Base-by-base conservation (phyloP, 30 jellyfish, hydroid and myxozoan genomes). In the Haliclystus octoradiatus region DNA sequence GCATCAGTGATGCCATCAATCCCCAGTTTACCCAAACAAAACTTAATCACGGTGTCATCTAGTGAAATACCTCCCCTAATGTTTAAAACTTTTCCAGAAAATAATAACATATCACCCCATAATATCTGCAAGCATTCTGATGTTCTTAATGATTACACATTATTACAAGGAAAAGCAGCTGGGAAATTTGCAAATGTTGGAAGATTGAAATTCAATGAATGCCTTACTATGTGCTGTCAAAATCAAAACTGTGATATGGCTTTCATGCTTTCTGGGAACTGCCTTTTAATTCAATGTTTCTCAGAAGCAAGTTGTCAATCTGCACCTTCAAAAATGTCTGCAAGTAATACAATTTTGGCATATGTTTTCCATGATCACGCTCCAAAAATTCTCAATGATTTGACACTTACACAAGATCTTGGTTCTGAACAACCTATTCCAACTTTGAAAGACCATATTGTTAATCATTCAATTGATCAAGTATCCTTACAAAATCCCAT, bases 211-310 rank as follows among this genome's bases (percentile, higher is more conserved):
- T 26, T 49, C 57, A 40, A 40, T 40, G 34, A 52, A 19, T 88
- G 97, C 75, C 75, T 88, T 27, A 28, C 71, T 3, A 14, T 15
- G 3, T 88, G 97, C 63, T 88, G 97, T 68, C 51, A 77, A 28
- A 79, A 74, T 29, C 29, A 33, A 19, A 27, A 70, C 14, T 88
- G 97, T 49, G 94, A 88, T 50, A 76, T 71, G 28, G 95, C 97
- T 0, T 69, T 88, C 46, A 62, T 88, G 95, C 77, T 88, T 25
- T 80, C 75, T 5, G 34, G 60, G 19, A 88, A 76, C 26, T 88
- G 97, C 72, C 64, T 80, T 34, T 65, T 69, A 2, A 89, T 88
- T 35, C 85, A 73, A 19, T 86, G 96, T 81, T 52, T 49, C 49
- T 22, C 50, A 27, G 31, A 64, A 1, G 75, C 13, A 4, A 76